phyloP scores from a whole-genome alignment of 2,888 invertebrate genomes.

The Automeris io region DNA sequence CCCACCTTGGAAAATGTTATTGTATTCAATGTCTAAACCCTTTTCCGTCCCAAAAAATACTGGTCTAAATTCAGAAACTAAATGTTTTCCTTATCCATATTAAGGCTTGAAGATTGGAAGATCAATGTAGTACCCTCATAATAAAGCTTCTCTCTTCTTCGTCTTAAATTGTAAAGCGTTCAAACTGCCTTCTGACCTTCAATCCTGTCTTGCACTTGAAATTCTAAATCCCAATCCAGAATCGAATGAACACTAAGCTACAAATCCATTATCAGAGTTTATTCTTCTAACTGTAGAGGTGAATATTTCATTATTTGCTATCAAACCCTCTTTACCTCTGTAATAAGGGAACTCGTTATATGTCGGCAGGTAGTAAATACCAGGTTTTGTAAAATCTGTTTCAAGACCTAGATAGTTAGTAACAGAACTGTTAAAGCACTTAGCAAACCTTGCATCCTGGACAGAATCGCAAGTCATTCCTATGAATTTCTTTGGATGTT shows the following conservation, averaged over 20 bases:
- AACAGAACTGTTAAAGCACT: conserved; percentile 47
- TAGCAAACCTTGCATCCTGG: conserved; percentile 54
- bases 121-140: too few relatives aligned
- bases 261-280: conserved; percentile 47
- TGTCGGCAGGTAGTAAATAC: conserved; percentile 55
- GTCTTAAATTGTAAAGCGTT: too few relatives aligned
- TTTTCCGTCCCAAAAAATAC: too few relatives aligned
- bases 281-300: conserved; percentile 33
- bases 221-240: not conserved
- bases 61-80: too few relatives aligned
- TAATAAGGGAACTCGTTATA: conserved; percentile 60
- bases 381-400: conserved; percentile 46
- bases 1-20: too few relatives aligned
- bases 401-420: conserved; percentile 51
- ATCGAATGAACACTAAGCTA: conserved; percentile 15
- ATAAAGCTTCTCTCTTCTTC: too few relatives aligned
- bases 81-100: too few relatives aligned
- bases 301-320: conserved; percentile 53
- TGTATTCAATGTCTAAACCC: too few relatives aligned
- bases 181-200: too few relatives aligned
- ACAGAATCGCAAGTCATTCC: conserved; percentile 48
- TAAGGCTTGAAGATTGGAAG: too few relatives aligned
- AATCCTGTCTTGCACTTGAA: too few relatives aligned
- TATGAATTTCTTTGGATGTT: conserved; percentile 61
- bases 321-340: conserved; percentile 49